Percentiles rank a stretch among this genome's conserved stretches.
These are phyloP conservation scores for Fragum whitleyi DNA, from an alignment of 2,888 invertebrate genomes.

Conservation along the genomic window DNA sequence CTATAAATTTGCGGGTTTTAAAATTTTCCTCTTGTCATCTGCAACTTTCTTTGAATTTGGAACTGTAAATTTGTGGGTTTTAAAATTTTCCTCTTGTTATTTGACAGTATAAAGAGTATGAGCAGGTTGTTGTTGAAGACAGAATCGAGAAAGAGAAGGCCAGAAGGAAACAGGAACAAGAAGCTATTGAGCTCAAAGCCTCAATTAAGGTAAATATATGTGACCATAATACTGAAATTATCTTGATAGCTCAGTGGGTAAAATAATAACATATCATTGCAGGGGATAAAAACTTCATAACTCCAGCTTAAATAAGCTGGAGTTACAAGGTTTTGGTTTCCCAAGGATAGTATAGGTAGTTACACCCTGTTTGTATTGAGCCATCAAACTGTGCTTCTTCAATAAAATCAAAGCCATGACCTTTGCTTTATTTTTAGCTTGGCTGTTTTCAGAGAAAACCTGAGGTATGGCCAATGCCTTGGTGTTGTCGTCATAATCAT, in stretches of 20 bases:
- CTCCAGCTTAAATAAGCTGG: no score
- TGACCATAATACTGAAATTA: no score
- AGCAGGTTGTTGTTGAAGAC: slow-evolving; percentile 85
- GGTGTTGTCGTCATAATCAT: no score
- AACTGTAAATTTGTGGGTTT: not conserved
- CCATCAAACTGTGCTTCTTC: no score
- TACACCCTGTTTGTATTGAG: no score
- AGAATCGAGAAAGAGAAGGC: slow-evolving; percentile 85
- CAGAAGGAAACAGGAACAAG: slow-evolving; percentile 83
- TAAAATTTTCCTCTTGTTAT: not conserved
- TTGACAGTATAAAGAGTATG: slow-evolving; percentile 85
- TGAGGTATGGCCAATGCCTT: no score
- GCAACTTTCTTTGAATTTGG: no score
- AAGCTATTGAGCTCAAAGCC: slow-evolving; percentile 83
- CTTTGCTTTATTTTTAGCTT: no score
- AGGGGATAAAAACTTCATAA: no score
- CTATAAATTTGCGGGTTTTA: not conserved
- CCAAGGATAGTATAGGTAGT: not conserved
- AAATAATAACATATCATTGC: not conserved
- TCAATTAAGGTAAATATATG: slow-evolving; percentile 80
- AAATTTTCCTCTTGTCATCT: not conserved
- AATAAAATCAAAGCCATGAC: no score
- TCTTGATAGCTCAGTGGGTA: not conserved
- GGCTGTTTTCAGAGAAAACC: no score
- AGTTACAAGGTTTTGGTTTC: no score